phyloP scores from a whole-genome alignment of 2,797 vertebrate species.

The Leptoclinus maculatus region DNA sequence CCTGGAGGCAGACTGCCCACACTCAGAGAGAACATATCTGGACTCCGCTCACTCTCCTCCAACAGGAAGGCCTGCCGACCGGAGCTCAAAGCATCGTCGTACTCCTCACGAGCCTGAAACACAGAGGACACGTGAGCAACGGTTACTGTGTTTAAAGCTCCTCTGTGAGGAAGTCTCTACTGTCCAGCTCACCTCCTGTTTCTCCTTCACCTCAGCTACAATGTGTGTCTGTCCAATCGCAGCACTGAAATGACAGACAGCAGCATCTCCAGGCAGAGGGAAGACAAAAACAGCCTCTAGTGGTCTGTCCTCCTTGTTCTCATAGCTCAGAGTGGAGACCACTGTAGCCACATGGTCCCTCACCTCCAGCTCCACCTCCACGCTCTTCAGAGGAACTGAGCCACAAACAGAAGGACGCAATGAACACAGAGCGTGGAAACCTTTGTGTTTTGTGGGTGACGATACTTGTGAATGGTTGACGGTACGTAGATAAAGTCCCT shows the following conservation, averaged over 20 bases:
- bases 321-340: constrained; percentile 84
- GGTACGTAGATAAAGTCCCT: neutral
- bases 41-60: constrained; percentile 82
- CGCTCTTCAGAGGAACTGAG: constrained; percentile 86
- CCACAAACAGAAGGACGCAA: neutral
- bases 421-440: neutral
- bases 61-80: constrained; percentile 84
- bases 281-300: constrained; percentile 88
- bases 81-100: constrained; percentile 60
- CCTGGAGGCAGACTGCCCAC: constrained; percentile 85
- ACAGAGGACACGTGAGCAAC: too few species aligned
- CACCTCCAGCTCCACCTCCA: constrained; percentile 83
- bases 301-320: constrained; percentile 83
- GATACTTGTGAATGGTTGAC: neutral
- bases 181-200: constrained; percentile 77
- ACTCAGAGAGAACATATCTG: constrained; percentile 82
- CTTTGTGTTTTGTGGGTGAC: too few species aligned
- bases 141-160: neutral
- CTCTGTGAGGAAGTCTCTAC: neutral
- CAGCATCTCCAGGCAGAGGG: constrained; percentile 86
- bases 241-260: constrained; percentile 88
- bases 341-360: constrained; percentile 86
- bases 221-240: constrained; percentile 82
- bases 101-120: too few species aligned
- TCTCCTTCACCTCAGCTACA: constrained; percentile 86